Evolutionary conservation across 2,113 vertebrate genomes (phyloP), one percentile per base, ranked within the genome.

Genomic region (Plotosus lineatus): DNA sequence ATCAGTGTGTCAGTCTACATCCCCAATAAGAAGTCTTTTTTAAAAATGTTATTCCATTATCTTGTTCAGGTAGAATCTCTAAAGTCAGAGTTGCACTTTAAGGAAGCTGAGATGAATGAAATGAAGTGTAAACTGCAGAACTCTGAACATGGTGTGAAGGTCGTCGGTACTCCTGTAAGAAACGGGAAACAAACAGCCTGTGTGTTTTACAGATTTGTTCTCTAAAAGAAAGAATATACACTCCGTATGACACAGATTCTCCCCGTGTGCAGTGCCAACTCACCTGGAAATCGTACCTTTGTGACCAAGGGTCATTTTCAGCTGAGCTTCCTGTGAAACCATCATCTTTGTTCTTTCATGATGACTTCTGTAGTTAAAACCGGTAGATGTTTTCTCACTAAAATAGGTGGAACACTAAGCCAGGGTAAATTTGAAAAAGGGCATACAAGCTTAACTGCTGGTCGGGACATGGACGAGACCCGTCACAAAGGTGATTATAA

Each of bases 81-180:
- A 77, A 94, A 96, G 87, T 95, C 96, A 0, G 95, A 99, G 86
- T 86, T 99, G 79, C 95, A 97, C 81, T 99, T 99, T 92, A 99
- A 97, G 92, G 96, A 98, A 51, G 97, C 95, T 48, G 97, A 99
- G 90, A 96, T 99, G 90, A 97, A 95, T 79, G 96, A 98, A 82
- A 91, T 98, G 86, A 97, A 92, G 86, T 92, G 88, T 0, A 96
- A 93, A 77, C 92, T 98, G 80, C 94, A 93, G 79, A 95, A 73
- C 82, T 90, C 84, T 75, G 96, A 98, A 84, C 92, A 87, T 86
- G 92, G 83, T 81, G 95, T 82, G 28, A 88, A 91, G 82, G 80
- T 76, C 0, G 28, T 79, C 44, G 31, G 87, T 40, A 91, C 90
- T 31, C 88, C 88, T 0, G 75, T 88, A 26, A 83, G 84, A 10